phyloP scores from a whole-genome alignment of 2,797 vertebrate genomes.

The Lithobates sylvaticus region DNA sequence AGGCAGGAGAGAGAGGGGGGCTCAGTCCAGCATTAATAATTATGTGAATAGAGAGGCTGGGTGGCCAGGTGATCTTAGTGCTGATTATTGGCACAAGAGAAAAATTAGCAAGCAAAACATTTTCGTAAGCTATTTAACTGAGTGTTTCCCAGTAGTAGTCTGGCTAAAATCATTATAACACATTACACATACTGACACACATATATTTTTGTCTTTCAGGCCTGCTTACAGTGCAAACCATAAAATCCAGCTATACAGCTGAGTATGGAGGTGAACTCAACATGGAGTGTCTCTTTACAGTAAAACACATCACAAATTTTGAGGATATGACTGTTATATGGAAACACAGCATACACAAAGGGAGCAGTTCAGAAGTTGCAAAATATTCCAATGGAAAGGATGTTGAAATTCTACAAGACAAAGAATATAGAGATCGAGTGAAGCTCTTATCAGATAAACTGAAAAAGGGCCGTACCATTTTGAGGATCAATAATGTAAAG shows the following conservation, averaged over 20 bases:
- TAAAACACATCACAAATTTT: conserved; percentile 63
- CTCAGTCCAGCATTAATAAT: neutral
- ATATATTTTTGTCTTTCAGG: conserved; percentile 70
- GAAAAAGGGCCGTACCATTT: conserved; percentile 74
- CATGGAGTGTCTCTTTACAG: conserved; percentile 87
- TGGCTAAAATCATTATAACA: no score
- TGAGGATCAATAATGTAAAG: conserved; percentile 80
- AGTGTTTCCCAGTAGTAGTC: no score
- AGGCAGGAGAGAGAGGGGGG: no score
- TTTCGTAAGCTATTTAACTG: neutral
- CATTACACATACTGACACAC: neutral
- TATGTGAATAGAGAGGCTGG: no score
- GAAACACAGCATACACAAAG: conserved; percentile 77
- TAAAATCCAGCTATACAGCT: conserved; percentile 70
- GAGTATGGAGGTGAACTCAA: conserved; percentile 78
- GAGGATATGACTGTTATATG: conserved; percentile 78
- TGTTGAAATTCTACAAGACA: conserved; percentile 65
- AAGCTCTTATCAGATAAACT: conserved; percentile 78
- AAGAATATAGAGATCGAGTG: conserved; percentile 74
- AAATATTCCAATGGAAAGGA: conserved; percentile 65
- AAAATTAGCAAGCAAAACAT: neutral
- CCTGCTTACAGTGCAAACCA: conserved; percentile 82
- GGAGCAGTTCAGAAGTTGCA: conserved; percentile 20
- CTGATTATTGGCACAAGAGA: neutral
- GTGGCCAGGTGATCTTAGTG: neutral